These are phyloP conservation scores for Capreolus pygargus DNA, from an alignment of 2,113 vertebrate species.

Conservation along the genomic window DNA sequence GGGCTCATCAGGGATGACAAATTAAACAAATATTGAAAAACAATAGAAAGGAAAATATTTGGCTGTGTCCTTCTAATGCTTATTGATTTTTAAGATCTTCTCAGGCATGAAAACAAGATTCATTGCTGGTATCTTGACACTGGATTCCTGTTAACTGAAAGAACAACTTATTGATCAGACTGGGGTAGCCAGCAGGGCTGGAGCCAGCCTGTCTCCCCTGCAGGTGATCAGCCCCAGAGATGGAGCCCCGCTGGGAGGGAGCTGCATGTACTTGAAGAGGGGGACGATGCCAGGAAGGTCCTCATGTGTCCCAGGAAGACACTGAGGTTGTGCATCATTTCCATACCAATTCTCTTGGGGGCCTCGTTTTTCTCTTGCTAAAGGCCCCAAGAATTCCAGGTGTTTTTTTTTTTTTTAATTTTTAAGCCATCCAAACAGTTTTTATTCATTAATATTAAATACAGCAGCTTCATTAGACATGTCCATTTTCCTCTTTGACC, in stretches of 20 bases:
- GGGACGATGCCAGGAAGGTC: not conserved
- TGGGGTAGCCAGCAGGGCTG: not conserved
- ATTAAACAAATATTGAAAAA: constrained; percentile 59
- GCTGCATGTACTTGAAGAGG: not conserved
- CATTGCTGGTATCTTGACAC: not conserved
- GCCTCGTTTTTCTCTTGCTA: not conserved
- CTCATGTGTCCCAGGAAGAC: not conserved
- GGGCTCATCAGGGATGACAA: not conserved
- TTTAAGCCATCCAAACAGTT: constrained; percentile 98
- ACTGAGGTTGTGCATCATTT: not conserved
- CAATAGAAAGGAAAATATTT: constrained; percentile 31
- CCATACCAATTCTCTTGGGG: not conserved
- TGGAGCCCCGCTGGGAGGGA: fast-evolving
- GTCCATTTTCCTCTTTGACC: not conserved
- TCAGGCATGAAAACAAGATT: constrained; percentile 49
- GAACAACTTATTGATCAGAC: not conserved
- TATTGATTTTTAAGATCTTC: constrained; percentile 58
- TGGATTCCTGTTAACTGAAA: constrained; percentile 22
- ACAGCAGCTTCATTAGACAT: constrained; percentile 76
- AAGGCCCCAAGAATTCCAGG: not conserved
- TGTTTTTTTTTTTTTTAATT: not conserved
- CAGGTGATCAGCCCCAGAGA: not conserved
- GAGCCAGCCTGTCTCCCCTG: no score
- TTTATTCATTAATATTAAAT: constrained; percentile 99
- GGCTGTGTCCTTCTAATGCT: constrained; percentile 21